These are phyloP conservation scores for Edolisoma coerulescens DNA, from an alignment of 2,113 vertebrate species.

Conservation along the genomic window DNA sequence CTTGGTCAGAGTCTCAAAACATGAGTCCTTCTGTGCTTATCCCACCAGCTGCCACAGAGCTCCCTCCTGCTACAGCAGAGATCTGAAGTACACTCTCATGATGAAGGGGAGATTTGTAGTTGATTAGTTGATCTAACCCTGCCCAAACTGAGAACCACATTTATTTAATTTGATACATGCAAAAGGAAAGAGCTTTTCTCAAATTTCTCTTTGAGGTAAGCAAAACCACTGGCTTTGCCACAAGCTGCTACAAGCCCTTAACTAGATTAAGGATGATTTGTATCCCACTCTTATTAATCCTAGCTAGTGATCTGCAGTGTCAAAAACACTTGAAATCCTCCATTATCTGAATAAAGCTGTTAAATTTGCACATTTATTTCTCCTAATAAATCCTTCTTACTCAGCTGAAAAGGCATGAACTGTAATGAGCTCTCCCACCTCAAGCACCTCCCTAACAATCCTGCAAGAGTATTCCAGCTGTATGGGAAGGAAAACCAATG, in stretches of 20 bases:
- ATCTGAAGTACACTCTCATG: neutral
- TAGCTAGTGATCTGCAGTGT: neutral
- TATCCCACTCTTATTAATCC: slow-evolving; percentile 7
- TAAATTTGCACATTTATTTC: slow-evolving; percentile 10
- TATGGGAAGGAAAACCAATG: neutral
- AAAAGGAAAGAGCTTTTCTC: slow-evolving; percentile 6
- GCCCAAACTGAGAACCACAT: neutral
- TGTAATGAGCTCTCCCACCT: neutral
- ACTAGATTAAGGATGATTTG: slow-evolving; percentile 40
- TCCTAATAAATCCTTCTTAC: neutral
- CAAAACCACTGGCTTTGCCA: neutral
- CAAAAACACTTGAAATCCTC: slow-evolving; percentile 11
- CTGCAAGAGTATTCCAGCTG: neutral
- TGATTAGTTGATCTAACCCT: slow-evolving; percentile 1
- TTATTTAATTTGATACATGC: slow-evolving; percentile 10
- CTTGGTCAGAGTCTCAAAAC: neutral
- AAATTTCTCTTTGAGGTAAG: slow-evolving; percentile 25
- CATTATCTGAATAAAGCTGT: slow-evolving; percentile 22
- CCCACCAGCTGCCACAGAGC: neutral
- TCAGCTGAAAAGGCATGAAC: neutral
- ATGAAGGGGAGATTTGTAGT: neutral
- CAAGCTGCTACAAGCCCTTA: slow-evolving; percentile 36
- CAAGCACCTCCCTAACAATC: neutral
- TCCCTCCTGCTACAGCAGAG: neutral
- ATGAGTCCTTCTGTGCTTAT: neutral